These are phyloP conservation scores for Vespertilio murinus DNA, from an alignment of 2,797 vertebrate species.

Conservation along the genomic window DNA sequence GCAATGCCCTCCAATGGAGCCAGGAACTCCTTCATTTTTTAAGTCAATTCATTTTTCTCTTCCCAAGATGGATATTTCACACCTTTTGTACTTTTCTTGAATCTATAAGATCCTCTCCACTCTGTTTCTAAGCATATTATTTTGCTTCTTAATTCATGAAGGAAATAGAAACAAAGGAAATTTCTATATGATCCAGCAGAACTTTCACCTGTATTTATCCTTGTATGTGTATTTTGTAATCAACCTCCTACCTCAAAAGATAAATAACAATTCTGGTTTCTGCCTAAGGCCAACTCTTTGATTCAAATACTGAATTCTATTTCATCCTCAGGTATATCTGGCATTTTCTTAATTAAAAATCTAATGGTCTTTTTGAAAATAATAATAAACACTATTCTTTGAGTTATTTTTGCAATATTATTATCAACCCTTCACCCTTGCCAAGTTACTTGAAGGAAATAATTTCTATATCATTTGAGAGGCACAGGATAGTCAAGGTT, in stretches of 20 bases:
- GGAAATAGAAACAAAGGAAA: neutral
- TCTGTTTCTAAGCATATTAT: neutral
- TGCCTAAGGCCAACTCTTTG: neutral
- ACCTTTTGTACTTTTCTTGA: neutral
- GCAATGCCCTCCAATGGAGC: neutral
- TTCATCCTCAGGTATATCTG: neutral
- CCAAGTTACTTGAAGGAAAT: neutral
- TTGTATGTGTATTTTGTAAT: neutral
- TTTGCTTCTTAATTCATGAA: neutral
- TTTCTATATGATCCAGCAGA: too few relatives aligned
- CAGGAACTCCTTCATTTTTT: neutral
- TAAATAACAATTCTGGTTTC: neutral
- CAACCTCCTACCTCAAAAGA: constrained; percentile 34
- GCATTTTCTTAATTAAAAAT: neutral
- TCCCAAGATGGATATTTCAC: neutral
- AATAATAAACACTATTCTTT: neutral
- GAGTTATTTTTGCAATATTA: neutral
- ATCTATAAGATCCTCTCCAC: neutral
- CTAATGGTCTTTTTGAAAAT: neutral
- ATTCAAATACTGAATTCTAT: neutral
- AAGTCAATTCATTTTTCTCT: neutral
- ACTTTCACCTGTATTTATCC: neutral
- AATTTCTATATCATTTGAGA: neutral
- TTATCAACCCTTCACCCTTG: neutral
- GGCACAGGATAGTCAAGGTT: neutral